Evolutionary conservation across 2,888 invertebrate genomes (phyloP), one percentile per base, ranked within the genome.

Genomic region (Dolichomitus sp.): DNA sequence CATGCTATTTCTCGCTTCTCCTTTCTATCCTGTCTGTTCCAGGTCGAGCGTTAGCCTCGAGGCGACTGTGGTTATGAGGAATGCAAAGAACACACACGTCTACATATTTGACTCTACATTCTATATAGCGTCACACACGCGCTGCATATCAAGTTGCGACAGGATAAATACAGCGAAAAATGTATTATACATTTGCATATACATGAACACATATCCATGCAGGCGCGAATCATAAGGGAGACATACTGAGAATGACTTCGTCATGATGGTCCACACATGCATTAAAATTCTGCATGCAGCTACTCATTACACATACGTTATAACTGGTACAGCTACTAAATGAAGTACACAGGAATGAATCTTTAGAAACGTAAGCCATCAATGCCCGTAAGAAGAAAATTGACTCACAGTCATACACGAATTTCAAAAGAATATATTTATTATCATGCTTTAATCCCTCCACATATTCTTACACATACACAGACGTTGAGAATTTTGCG

Each of bases 11-110:
- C 73, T 27, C 76, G 48, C 61, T 33, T 63, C 48, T 52, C 52
- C 45, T 19, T 14, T 48, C 57, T 48, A 66, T 57, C 33, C 69
- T 74, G 70, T 74, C 65, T 78, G 54, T 74, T 63, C 65, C 65
- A 82, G 59, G 81, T 78, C 78, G 48, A 63, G 65, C 73, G 78
- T 82, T 82, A 74, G 81, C 68, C 70, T 73, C 69, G 74, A 54
- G 74, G 81, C 70, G 65, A 54, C 48, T 57, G 68, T 63, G 66
- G 30, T 77, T 72, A 57, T 17, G 70, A 61, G 73, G 37, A 78
- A 82, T 74, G 70, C 72, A 82, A 50, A 65, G 37, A 65, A 52
- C 23, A 40, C 40, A 63, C 63, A 61, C 23, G 61, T 59, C 27
- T 57, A 42, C 78, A 78, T 81, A 73, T 78, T 80, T 72, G 48